Conservation (phyloP, 53 echinoderm and acorn worm species). For the Apostichopus leukothele region DNA sequence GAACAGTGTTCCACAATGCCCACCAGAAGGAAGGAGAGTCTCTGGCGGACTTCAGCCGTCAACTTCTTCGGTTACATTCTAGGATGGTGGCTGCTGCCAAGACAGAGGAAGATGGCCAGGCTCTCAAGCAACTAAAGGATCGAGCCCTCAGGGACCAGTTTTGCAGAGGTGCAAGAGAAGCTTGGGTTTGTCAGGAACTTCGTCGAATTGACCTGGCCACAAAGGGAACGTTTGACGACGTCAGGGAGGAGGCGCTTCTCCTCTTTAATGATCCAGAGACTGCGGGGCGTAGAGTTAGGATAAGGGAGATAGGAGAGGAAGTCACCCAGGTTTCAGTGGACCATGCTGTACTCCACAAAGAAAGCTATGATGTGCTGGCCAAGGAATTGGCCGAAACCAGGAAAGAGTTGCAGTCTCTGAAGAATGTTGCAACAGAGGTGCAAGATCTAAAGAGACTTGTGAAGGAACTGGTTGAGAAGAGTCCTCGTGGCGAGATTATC, state of each 20-base stretch:
- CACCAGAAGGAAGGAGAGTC: conserved; percentile 43
- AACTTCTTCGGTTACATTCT: conserved; percentile 20
- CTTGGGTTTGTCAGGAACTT: conserved; percentile 24
- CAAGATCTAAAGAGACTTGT: not conserved
- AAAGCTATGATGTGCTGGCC: not conserved
- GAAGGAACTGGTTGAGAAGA: not conserved
- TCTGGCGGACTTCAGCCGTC: conserved; percentile 46
- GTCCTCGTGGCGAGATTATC: not conserved
- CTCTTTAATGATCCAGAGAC: conserved; percentile 27
- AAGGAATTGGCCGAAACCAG: not conserved
- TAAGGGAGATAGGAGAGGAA: not conserved
- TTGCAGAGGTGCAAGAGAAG: conserved; percentile 22
- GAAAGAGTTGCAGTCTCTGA: not conserved
- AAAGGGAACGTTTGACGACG: conserved; percentile 46
- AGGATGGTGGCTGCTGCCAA: conserved; percentile 46
- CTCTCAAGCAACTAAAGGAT: conserved; percentile 32
- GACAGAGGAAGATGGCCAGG: conserved; percentile 25
- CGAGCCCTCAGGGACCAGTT: conserved; percentile 33
- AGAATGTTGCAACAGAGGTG: not conserved
- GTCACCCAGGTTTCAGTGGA: not conserved
- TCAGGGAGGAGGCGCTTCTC: conserved; percentile 43
- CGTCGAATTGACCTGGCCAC: conserved; percentile 34
- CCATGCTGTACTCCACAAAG: not conserved
- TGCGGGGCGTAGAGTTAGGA: not conserved
- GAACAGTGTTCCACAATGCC: conserved; percentile 42